Evolutionary conservation across 2,888 invertebrate genomes (phyloP), one percentile per base, ranked within the genome.

Genomic region (Meiosimyza platycephala): DNA sequence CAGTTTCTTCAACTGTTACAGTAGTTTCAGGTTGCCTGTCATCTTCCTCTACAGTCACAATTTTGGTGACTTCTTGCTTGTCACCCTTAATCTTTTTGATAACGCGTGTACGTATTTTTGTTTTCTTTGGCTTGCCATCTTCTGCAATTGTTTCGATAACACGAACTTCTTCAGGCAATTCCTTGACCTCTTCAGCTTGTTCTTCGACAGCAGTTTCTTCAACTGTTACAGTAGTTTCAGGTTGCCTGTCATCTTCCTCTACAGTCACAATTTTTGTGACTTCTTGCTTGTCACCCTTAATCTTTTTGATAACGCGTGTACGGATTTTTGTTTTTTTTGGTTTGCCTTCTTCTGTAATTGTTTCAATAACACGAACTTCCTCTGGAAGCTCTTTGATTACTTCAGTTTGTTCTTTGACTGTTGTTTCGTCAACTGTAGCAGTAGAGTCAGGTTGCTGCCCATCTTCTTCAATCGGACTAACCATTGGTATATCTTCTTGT

Each of bases 151-250:
- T 68, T 68, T 72, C 72, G 16, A 72, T 33, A 15, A 72, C 67
- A 50, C 68, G 68, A 51, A 72, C 67, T 60, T 72, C 72, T 54
- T 72, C 72, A 51, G 74, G 73, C 54, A n/a, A n/a, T n/a, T 75
- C 75, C 13, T 59, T 22, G 1, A 75, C 59, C 12, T 72, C 72
- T 57, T 73, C 73, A 0, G 33, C 9, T 22, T 59, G 33, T 59
- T 71, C 71, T 33, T 75, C 75, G 0, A 75, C 15, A 2, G 77
- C 74, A 9, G 69, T 18, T 50, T 79, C 78, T 72, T 79, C 74
- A 0, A 79, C 78, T 0, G 78, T 79, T 3, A 79, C 78, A 1
- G 76, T 79, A 6, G 78, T 78, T 70, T 77, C 76, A 1, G 79
- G 78, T 22, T 52, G 47, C 4, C 78, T 78, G 60, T 76, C 77